Base-by-base conservation (phyloP, 2,113 vertebrate species). In the Aegotheles bennettii region DNA sequence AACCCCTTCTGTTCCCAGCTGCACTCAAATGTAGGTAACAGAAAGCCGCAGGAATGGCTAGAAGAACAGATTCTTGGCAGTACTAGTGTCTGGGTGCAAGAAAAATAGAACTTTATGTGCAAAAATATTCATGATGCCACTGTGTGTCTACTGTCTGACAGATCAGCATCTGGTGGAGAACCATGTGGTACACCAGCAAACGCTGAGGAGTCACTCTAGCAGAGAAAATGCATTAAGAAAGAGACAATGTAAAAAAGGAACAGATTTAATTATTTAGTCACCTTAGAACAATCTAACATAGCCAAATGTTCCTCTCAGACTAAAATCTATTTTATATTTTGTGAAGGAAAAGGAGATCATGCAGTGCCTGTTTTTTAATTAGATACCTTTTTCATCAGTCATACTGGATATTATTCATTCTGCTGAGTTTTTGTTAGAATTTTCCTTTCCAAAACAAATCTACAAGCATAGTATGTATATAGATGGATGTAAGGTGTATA, bases 121-220 rank as follows among this genome's bases (percentile, higher is more conserved):
- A 35, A 75, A 90, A 93, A 95, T 89, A 86, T 78, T 96, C 24
- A 35, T 28, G 48, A 87, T 91, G 63, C 26, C 54, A 67, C 21
- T 59, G 13, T 25, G 43, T 35, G 26, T 29, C 11, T 90, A 6
- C 28, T 43, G 19, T 63, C 29, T 95, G 85, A 81, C 69, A 89
- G 42, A 78, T 28, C 36, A 94, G 57, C 88, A 96, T 90, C 77
- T 97, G 93, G 75, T 64, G 33, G 31, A 90, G 45, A 23, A 42
- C 67, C 8, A 3, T 84, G 59, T 40, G 53, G 40, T 71, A 65
- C n/a, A 75, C 57, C 16, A 36, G 12, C 35, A 91, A 80, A 90
- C 16, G 54, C 6, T 3, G 4, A 42, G 24, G n/a, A 69, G 61
- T 45, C n/a, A 63, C 14, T 4, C 4, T 40, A 25, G 26, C 18